These are phyloP conservation scores for Petrolisthes manimaculis DNA, from an alignment of 2,888 invertebrate genomes.

Conservation along the genomic window DNA sequence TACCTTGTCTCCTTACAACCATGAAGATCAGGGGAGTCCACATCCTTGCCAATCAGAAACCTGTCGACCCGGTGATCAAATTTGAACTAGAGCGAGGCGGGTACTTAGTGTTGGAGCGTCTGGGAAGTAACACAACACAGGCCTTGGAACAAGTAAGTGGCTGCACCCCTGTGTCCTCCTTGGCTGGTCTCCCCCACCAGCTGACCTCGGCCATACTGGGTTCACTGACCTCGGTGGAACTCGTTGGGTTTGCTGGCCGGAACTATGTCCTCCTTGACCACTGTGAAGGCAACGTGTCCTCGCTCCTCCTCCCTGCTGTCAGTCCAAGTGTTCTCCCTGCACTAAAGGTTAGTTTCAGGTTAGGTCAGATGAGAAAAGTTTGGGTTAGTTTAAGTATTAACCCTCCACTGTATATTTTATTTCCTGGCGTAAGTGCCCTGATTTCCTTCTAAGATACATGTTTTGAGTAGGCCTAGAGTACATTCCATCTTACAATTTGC, in stretches of 20 bases:
- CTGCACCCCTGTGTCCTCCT: constrained; percentile 34
- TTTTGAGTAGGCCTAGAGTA: too few relatives aligned
- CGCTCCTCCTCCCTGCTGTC: constrained; percentile 35
- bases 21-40: constrained; percentile 40
- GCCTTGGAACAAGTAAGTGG: constrained; percentile 36
- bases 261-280: constrained; percentile 39
- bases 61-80: constrained; percentile 44
- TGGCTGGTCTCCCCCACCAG: constrained; percentile 27
- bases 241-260: constrained; percentile 27
- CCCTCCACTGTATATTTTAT: neutral
- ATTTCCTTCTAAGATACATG: too few relatives aligned
- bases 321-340: constrained; percentile 27
- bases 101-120: constrained; percentile 50
- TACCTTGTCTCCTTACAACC: constrained; percentile 20
- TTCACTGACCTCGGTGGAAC: constrained; percentile 36
- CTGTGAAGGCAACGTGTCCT: constrained; percentile 25
- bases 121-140: constrained; percentile 47
- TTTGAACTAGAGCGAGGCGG: constrained; percentile 51
- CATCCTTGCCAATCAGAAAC: constrained; percentile 58
- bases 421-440: too few relatives aligned
- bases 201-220: constrained; percentile 24
- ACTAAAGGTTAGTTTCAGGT: constrained; percentile 30
- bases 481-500: too few relatives aligned
- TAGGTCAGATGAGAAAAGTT: neutral
- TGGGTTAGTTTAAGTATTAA: neutral